Evolutionary conservation across 2,888 invertebrate species (phyloP).

Genomic region (Priapulus caudatus): DNA sequence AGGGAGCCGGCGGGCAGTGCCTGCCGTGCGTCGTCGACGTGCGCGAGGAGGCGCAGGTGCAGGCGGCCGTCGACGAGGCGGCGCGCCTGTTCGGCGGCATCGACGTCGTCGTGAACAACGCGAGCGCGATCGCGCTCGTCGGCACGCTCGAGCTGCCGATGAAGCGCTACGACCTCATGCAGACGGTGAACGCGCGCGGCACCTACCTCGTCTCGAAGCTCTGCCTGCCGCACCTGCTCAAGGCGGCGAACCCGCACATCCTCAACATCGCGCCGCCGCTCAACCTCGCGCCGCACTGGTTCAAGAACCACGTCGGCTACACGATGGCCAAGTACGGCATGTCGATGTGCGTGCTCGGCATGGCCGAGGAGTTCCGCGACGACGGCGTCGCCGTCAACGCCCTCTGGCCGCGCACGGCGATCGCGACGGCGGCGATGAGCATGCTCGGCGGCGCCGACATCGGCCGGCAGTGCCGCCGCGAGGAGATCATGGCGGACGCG

Average conservation of each 20-base stretch:
- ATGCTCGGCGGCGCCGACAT: constrained; percentile 50
- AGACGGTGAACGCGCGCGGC: constrained; percentile 81
- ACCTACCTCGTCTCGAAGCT: constrained; percentile 84
- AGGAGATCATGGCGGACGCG: constrained; percentile 77
- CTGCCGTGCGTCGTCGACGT: constrained; percentile 79
- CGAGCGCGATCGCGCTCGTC: constrained; percentile 73
- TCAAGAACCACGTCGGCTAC: constrained; percentile 78
- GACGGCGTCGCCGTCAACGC: constrained; percentile 83
- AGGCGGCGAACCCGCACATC: constrained; percentile 77
- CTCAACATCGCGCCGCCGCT: constrained; percentile 89
- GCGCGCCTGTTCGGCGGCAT: constrained; percentile 83
- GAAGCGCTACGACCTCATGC: constrained; percentile 95
- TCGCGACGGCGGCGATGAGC: constrained; percentile 72
- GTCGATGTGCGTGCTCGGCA: constrained; percentile 95
- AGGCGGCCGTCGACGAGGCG: constrained; percentile 51
- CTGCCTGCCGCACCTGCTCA: constrained; percentile 73
- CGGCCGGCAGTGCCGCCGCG: constrained; percentile 55
- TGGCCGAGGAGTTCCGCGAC: constrained; percentile 80
- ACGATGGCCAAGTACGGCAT: constrained; percentile 98
- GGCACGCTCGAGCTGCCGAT: constrained; percentile 72
- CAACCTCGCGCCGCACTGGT: constrained; percentile 78
- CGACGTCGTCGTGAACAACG: constrained; percentile 88
- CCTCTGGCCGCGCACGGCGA: constrained; percentile 87
- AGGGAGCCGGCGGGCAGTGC: constrained; percentile 69
- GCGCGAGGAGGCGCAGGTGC: constrained; percentile 58